Evolutionary conservation across 2,888 invertebrate genomes (phyloP), one percentile per base, ranked within the genome.

Genomic region (Rhagonycha fulva): DNA sequence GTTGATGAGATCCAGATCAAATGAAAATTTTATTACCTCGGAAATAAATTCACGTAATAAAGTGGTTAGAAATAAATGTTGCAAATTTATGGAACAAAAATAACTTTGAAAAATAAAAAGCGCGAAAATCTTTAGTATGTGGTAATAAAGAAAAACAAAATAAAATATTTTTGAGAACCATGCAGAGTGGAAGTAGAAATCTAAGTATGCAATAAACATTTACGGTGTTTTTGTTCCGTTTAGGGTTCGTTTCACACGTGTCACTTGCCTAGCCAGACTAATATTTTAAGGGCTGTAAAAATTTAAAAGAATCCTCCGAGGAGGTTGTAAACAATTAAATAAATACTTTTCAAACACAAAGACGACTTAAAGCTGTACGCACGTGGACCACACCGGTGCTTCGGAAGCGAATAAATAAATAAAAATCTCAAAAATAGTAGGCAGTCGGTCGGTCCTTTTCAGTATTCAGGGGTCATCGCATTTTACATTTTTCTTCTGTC

Each of bases 121-220:
- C 32, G 72, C 71, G 71, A 68, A 67, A 67, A 47, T 63, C 23
- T 70, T 70, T 68, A 66, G 68, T 62, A 72, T n/a, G 23, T 70
- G 30, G 26, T 14, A 62, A 70, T 47, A 70, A 69, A 74, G 67
- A 68, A n/a, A 70, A 71, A 71, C 75, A 75, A 72, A 77, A 73
- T 62, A 60, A 69, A 70, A 73, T 70, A 73, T 74, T 74, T 74
- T 76, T 63, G 24, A 76, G 67, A 71, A 73, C 70, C 79, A 75
- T 71, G 28, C 69, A 77, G 72, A 76, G 75, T 71, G 71, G 69
- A 71, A 80, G 76, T 75, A 73, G 74, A 76, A 77, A 76, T 75
- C 82, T 81, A 82, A 82, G 81, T 80, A 80, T 76, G 82, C 82
- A 82, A 82, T 83, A 83, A 83, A 83, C 82, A 80, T 82, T 82